Evolutionary conservation across 2,888 invertebrate species (phyloP).

Genomic region (Heteropelma amictum): DNA sequence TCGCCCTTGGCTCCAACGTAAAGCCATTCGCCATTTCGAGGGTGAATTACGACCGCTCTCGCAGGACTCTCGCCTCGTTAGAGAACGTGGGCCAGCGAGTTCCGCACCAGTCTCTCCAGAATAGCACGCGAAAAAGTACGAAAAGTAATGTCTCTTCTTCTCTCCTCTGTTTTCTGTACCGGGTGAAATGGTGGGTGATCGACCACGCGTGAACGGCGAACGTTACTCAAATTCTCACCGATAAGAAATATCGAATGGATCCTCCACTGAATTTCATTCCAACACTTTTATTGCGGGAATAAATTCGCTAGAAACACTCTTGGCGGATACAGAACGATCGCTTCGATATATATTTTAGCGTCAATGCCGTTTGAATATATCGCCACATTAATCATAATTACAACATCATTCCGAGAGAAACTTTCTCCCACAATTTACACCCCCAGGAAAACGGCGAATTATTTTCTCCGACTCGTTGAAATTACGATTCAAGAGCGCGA

Average conservation of each 20-base stretch:
- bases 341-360: not conserved
- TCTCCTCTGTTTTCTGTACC: conserved; percentile 19
- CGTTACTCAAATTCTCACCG: conserved; percentile 53
- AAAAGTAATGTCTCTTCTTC: conserved; percentile 59
- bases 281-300: not conserved
- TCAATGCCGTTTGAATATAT: no score
- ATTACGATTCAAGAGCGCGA: no score
- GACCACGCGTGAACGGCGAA: conserved; percentile 42
- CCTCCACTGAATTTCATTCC: not conserved
- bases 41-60: conserved; percentile 67
- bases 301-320: no score
- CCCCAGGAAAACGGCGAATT: no score
- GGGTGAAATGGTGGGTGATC: conserved; percentile 17
- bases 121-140: conserved; percentile 50
- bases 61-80: conserved; percentile 58
- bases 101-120: conserved; percentile 37
- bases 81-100: conserved; percentile 55
- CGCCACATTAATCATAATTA: no score
- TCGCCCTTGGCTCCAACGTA: conserved; percentile 34
- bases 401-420: no score
- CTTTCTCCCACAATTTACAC: no score
- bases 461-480: no score
- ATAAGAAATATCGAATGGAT: conserved; percentile 23
- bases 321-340: not conserved
- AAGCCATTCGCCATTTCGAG: conserved; percentile 64